Base-by-base conservation (phyloP, 2,797 vertebrate genomes). In the Halcyon smyrnensis region DNA sequence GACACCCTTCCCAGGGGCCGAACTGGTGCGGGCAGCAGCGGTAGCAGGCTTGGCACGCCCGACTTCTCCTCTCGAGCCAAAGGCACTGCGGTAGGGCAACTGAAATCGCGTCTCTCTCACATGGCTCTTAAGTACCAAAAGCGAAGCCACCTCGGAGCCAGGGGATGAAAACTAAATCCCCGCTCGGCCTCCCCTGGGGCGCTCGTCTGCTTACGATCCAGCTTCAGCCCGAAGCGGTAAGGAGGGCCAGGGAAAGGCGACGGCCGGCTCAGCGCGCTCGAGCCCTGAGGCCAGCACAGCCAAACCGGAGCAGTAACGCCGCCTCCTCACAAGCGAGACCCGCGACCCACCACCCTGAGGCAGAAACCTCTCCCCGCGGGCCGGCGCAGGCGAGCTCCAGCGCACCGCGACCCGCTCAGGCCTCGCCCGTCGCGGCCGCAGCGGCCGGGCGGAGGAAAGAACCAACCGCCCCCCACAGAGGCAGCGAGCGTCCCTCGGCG, bases 41-140 rank as follows among this genome's bases (percentile, higher is more conserved):
- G 39, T 1, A 20, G n/a, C 51, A 13, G 6, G 4, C 2, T 1
- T 2, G 1, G 1, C 15, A 0, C 3, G 39, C 2, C 9, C 18
- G 1, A 6, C 4, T 37, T 53, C 7, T 14, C 59, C 1, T 34
- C 9, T 0, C 21, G 14, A 1, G 3, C 41, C 21, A 0, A 6
- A 30, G 32, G 24, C 48, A 5, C 48, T 50, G 9, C 13, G 25
- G 14, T 9, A 14, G 48, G 12, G 10, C 48, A 21, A 1, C 56
- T 1, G 2, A 0, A 28, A 6, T 1, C 2, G 15, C 10, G 20
- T 6, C n/a, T 5, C 59, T 1, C 54, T 4, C 9, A 3, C 32
- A 7, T 3, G 28, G 0, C 48, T 3, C 36, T 2, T 2, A 4
- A 11, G 6, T 0, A 14, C 43, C 34, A 2, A 6, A 6, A 4